Conservation (phyloP, 2,113 vertebrate species). For the Rynchops niger region DNA sequence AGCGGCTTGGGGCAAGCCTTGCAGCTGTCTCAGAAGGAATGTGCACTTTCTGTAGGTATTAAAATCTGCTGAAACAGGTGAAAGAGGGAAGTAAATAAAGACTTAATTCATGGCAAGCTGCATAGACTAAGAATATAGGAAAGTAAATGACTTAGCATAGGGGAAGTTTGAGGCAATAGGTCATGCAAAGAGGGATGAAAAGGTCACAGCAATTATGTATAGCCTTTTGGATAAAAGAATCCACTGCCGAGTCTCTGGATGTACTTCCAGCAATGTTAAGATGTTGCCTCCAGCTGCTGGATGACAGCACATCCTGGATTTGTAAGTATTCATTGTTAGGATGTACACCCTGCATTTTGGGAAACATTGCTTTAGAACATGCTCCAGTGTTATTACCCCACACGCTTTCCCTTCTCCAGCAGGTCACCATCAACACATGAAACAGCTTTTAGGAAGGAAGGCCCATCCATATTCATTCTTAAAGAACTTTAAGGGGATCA, state of each 20-base stretch:
- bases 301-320: slow-evolving; percentile 48
- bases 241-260: slow-evolving; percentile 8
- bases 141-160: slow-evolving; percentile 1
- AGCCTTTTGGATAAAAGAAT: slow-evolving; percentile 45
- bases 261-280: slow-evolving; percentile 38
- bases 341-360: background rate
- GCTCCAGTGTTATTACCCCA: background rate
- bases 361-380: background rate
- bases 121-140: background rate
- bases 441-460: background rate
- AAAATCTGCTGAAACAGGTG: slow-evolving; percentile 55
- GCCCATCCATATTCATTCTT: background rate
- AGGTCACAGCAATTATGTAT: slow-evolving; percentile 42
- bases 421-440: background rate
- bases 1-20: slow-evolving; percentile 32
- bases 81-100: slow-evolving; percentile 47
- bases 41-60: slow-evolving; percentile 24
- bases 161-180: slow-evolving; percentile 30
- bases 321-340: slow-evolving; percentile 1
- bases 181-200: slow-evolving; percentile 24
- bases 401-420: background rate
- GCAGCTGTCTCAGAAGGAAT: slow-evolving; percentile 30
- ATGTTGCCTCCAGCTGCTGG: slow-evolving; percentile 29
- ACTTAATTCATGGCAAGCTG: background rate
- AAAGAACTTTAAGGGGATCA: background rate